A percentile compares a stretch with the other conserved stretches of the same genome.
Evolutionary conservation across 2,113 vertebrate genomes (phyloP).

Genomic region (Colistium nudipinnis): DNA sequence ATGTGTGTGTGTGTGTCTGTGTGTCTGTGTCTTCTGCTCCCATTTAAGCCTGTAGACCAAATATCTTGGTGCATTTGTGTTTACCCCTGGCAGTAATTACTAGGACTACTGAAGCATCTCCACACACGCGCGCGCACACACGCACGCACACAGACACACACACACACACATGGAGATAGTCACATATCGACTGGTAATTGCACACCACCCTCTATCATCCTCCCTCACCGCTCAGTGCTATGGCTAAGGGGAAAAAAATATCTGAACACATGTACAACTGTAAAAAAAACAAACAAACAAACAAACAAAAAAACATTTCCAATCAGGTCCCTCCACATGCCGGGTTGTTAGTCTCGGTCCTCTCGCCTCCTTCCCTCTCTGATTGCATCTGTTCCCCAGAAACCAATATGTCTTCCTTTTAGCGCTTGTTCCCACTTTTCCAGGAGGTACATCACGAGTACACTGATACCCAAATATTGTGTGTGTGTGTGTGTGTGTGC

Average conservation of each 20-base stretch:
- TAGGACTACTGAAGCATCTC: conserved; percentile 58
- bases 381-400: conserved; percentile 3
- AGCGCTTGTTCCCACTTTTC: neutral
- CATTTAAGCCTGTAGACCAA: conserved; percentile 34
- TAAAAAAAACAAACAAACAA: conserved; percentile 41
- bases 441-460: neutral
- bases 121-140: conserved; percentile 36
- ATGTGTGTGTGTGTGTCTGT: neutral
- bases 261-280: conserved; percentile 33
- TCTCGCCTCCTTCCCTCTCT: neutral
- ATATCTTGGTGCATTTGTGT: conserved; percentile 63
- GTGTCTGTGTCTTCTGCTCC: neutral
- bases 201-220: conserved; percentile 44
- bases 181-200: conserved; percentile 55
- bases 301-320: conserved; percentile 53
- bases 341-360: conserved; percentile 45
- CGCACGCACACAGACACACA: conserved; percentile 39
- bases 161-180: conserved; percentile 34
- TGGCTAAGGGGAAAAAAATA: conserved; percentile 18
- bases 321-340: conserved; percentile 42
- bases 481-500: too few species aligned
- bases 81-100: conserved; percentile 70
- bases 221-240: conserved; percentile 30
- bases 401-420: neutral
- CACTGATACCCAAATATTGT: neutral